Evolutionary conservation across 2,888 invertebrate genomes (phyloP).

Genomic region (Chloromyia formosa): DNA sequence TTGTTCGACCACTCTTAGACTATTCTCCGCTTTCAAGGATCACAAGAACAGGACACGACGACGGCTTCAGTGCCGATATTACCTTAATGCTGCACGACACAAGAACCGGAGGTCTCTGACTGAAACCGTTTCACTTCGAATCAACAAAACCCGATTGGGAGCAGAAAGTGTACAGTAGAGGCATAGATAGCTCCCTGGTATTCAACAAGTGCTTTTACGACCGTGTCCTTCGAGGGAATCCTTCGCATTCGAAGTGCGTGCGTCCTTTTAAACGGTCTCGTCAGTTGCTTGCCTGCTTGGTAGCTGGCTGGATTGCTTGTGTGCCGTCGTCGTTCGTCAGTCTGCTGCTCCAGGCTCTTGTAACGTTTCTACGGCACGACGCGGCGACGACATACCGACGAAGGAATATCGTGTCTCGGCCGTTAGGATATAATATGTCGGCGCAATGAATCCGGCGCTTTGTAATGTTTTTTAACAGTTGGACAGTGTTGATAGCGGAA

Average conservation of each 20-base stretch:
- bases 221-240: conserved; percentile 47
- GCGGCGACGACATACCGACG: too few species aligned
- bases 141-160: neutral
- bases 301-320: neutral
- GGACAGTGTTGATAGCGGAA: neutral
- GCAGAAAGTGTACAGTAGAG: neutral
- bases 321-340: neutral
- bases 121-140: conserved; percentile 19
- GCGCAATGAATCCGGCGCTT: conserved; percentile 35
- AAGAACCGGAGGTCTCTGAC: conserved; percentile 29
- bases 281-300: neutral
- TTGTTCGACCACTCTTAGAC: too few species aligned
- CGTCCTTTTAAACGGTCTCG: conserved; percentile 44
- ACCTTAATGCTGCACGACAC: neutral
- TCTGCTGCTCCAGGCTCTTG: neutral
- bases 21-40: too few species aligned
- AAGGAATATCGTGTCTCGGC: neutral
- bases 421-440: conserved; percentile 16
- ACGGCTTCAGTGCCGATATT: neutral
- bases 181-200: neutral
- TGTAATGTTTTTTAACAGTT: neutral
- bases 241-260: conserved; percentile 36
- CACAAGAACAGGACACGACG: too few species aligned
- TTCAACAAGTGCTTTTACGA: conserved; percentile 45
- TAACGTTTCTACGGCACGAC: neutral